phyloP scores from a whole-genome alignment of 2,797 vertebrate species.

The Paratrypauchen microcephalus region DNA sequence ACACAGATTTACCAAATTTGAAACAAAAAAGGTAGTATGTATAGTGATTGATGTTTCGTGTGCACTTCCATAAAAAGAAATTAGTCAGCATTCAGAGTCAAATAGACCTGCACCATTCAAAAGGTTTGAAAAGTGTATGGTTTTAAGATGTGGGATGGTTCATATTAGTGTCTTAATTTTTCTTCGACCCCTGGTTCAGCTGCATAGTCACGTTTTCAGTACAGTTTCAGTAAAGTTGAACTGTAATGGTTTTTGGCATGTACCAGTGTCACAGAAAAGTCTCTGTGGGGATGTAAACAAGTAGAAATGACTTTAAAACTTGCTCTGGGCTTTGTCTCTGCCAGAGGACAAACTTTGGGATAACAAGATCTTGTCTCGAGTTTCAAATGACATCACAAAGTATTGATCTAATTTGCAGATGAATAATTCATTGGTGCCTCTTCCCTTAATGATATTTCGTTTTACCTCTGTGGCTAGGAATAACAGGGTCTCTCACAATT shows the following conservation, averaged over 20 bases:
- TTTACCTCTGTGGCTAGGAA: not conserved
- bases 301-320: not conserved
- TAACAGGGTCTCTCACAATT: not conserved
- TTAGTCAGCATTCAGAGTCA: slow-evolving; percentile 3
- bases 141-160: not conserved
- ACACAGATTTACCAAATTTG: slow-evolving; percentile 28
- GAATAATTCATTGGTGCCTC: slow-evolving; percentile 9
- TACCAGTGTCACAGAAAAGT: not conserved
- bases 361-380: not conserved
- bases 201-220: not conserved
- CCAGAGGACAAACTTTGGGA: not conserved
- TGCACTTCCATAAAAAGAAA: not conserved
- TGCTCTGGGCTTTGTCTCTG: slow-evolving; percentile 1
- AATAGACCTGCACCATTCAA: not conserved
- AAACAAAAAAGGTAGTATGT: slow-evolving; percentile 23
- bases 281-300: slow-evolving; percentile 10
- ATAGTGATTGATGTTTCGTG: slow-evolving; percentile 24
- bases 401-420: slow-evolving; percentile 3
- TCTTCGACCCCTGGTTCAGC: not conserved
- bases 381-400: slow-evolving; percentile 3
- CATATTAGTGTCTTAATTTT: not conserved
- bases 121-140: not conserved
- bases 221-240: not conserved
- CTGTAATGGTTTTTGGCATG: not conserved
- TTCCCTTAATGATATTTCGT: not conserved